These are phyloP conservation scores for Rhagologus leucostigma DNA, from an alignment of 2,113 vertebrate species.

Conservation along the genomic window DNA sequence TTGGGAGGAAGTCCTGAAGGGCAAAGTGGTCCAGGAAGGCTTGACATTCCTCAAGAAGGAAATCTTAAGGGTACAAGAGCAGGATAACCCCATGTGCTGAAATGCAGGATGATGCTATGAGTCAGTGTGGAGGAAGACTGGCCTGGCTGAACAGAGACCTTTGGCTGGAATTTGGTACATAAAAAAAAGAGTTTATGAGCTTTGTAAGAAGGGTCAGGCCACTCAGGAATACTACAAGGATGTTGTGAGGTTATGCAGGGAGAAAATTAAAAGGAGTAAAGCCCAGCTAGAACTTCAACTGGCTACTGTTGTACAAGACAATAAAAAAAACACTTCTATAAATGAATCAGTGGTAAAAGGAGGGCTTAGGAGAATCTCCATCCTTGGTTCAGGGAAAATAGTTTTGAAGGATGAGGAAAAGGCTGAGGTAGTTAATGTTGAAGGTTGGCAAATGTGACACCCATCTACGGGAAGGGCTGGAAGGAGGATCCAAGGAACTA, in stretches of 20 bases:
- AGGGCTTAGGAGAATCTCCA: neutral
- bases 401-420: neutral
- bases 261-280: neutral
- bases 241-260: neutral
- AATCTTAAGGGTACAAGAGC: neutral
- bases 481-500: neutral
- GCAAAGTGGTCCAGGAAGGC: neutral
- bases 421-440: neutral
- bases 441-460: neutral
- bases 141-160: neutral
- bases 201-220: neutral
- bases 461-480: rapidly evolving
- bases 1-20: neutral
- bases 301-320: neutral
- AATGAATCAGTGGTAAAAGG: neutral
- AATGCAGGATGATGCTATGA: neutral
- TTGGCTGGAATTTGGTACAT: neutral
- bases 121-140: neutral
- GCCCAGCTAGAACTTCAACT: neutral
- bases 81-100: neutral
- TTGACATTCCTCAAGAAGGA: neutral
- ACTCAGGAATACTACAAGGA: neutral
- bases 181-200: neutral
- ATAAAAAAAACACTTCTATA: neutral
- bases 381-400: neutral